phyloP scores from a whole-genome alignment of 2,113 vertebrate species.

The Lophochroa leadbeateri region DNA sequence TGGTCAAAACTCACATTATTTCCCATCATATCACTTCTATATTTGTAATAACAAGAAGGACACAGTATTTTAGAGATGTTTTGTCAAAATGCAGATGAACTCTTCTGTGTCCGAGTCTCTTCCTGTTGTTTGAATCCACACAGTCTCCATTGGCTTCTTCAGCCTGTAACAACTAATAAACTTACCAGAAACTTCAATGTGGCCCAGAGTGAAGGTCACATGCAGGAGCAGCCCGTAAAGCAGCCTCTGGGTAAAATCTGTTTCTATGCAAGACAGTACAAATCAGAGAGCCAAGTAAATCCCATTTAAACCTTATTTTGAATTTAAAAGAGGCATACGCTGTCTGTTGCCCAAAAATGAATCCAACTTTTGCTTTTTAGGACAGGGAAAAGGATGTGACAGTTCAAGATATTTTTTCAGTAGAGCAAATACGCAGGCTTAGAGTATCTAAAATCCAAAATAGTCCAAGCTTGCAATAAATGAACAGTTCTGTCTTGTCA shows the following conservation, averaged over 20 bases:
- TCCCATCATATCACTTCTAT: background rate
- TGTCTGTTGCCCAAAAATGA: background rate
- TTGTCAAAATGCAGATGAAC: background rate
- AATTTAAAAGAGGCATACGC: background rate
- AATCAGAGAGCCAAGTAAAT: background rate
- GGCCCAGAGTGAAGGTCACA: fast-evolving
- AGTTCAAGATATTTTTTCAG: background rate
- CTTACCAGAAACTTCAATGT: background rate
- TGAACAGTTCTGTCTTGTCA: background rate
- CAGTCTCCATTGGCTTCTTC: background rate
- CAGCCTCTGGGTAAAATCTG: background rate
- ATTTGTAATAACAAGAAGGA: background rate
- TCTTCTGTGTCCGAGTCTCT: background rate
- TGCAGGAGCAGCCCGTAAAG: background rate
- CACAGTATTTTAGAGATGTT: background rate
- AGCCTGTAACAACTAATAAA: background rate
- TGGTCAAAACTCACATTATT: background rate
- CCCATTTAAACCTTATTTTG: background rate
- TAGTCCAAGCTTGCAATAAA: background rate
- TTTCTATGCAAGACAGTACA: background rate
- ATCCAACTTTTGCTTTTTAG: constrained; percentile 8
- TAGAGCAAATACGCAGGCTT: background rate
- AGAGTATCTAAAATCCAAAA: background rate
- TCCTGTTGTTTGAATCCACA: background rate
- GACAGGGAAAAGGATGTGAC: background rate